These are phyloP conservation scores for Embiotoca jacksoni DNA, from an alignment of 2,113 vertebrate species.

Conservation along the genomic window DNA sequence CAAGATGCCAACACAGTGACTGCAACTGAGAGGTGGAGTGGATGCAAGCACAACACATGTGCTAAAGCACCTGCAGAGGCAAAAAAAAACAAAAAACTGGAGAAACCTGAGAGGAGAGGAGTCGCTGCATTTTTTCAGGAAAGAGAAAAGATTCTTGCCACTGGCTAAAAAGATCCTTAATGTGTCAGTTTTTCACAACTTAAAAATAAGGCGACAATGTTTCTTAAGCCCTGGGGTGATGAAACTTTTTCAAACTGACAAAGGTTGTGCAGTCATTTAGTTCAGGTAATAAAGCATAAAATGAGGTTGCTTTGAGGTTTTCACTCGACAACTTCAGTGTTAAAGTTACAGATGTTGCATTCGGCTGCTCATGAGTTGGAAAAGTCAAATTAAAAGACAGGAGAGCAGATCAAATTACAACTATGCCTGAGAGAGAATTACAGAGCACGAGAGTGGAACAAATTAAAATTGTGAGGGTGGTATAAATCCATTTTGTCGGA, in stretches of 20 bases:
- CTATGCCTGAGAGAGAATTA: conserved; percentile 25
- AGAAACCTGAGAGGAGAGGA: conserved; percentile 24
- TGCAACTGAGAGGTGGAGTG: conserved; percentile 55
- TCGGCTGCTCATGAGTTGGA: neutral
- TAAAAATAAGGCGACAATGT: conserved; percentile 10
- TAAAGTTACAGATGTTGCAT: conserved; percentile 9
- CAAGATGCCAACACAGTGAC: conserved; percentile 72
- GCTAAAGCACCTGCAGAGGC: conserved; percentile 48
- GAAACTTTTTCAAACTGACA: conserved; percentile 23
- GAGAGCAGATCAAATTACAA: conserved; percentile 29
- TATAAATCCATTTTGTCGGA: neutral
- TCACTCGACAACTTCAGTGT: conserved; percentile 7
- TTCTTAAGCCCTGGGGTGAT: conserved; percentile 9
- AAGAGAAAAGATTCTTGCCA: conserved; percentile 20
- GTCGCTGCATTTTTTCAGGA: conserved; percentile 44
- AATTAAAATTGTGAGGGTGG: neutral
- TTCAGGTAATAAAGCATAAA: conserved; percentile 34
- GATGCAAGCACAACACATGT: conserved; percentile 59
- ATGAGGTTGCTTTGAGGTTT: conserved; percentile 30
- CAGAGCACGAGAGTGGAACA: conserved; percentile 1
- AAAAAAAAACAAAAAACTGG: neutral
- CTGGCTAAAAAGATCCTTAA: conserved; percentile 28
- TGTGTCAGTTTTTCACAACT: conserved; percentile 29
- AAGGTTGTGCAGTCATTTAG: conserved; percentile 13
- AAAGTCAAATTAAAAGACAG: conserved; percentile 21